phyloP scores from a whole-genome alignment of 30 jellyfish, hydroid and myxozoan genomes.

The Hydractinia symbiolongicarpus region DNA sequence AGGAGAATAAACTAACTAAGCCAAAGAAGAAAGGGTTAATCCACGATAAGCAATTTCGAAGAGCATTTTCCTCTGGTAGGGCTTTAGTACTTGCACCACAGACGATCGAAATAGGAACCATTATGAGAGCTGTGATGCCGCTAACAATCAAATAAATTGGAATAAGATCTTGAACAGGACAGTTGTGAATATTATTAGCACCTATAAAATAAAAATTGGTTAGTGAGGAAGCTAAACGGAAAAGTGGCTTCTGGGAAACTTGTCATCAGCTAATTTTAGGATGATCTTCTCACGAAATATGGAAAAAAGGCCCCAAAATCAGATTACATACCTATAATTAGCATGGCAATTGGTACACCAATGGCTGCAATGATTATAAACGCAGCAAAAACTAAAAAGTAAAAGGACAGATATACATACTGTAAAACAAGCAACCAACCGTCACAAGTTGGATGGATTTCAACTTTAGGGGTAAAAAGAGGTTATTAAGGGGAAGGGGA shows the following conservation, averaged over 20 bases:
- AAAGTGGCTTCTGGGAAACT: not conserved
- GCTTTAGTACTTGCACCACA: conserved; percentile 13
- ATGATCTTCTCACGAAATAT: too few relatives aligned
- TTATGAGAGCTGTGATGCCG: conserved; percentile 43
- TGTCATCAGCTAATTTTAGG: not conserved
- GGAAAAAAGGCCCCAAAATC: not conserved
- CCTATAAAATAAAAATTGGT: conserved; percentile 27
- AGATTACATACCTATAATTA: not conserved
- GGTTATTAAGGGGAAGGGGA: too few relatives aligned
- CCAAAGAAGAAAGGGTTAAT: not conserved
- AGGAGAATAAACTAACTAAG: conserved; percentile 33
- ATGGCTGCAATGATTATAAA: not conserved
- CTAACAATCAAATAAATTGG: conserved; percentile 52
- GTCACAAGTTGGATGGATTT: too few relatives aligned
- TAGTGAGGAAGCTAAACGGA: not conserved
- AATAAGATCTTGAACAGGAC: conserved; percentile 50
- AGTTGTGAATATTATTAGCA: conserved; percentile 23
- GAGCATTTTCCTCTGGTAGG: conserved; percentile 1
- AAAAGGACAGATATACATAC: not conserved
- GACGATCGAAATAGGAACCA: conserved; percentile 22
- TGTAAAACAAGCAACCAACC: too few relatives aligned
- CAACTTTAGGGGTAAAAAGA: too few relatives aligned
- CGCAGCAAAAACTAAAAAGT: not conserved
- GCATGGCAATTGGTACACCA: conserved; percentile 15
- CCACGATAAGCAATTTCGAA: conserved; percentile 4